phyloP scores from a whole-genome alignment of 2,113 vertebrate species.

The Caretta caretta region DNA sequence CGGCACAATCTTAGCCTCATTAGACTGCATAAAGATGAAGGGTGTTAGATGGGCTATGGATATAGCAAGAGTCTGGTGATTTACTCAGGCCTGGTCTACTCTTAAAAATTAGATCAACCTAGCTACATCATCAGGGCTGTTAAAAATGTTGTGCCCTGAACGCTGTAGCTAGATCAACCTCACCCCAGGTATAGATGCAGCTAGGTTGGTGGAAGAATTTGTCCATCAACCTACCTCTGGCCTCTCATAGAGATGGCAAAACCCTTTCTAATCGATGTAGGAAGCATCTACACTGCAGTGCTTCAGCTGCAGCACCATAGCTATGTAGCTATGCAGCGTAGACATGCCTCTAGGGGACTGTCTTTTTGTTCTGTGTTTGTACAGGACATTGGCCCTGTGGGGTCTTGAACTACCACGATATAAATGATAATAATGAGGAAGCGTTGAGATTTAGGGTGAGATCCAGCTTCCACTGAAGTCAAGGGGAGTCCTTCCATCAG shows the following conservation, averaged over 20 bases:
- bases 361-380: background rate
- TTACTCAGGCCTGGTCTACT: background rate
- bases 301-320: too few species aligned
- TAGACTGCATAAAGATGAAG: background rate
- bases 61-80: background rate
- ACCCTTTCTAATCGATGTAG: too few species aligned
- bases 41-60: background rate
- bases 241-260: too few species aligned
- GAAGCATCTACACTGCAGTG: too few species aligned
- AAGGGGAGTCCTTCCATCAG: background rate
- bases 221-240: too few species aligned
- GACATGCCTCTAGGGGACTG: background rate
- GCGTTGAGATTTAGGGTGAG: background rate
- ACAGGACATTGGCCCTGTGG: rapidly evolving
- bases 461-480: background rate
- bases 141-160: too few species aligned
- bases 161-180: too few species aligned
- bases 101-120: background rate
- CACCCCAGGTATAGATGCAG: too few species aligned
- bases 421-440: background rate
- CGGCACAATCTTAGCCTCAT: background rate
- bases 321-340: background rate
- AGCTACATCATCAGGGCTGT: too few species aligned
- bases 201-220: too few species aligned
- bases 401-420: background rate